phyloP scores from a whole-genome alignment of 2,888 invertebrate species.

The Agriotes lineatus region DNA sequence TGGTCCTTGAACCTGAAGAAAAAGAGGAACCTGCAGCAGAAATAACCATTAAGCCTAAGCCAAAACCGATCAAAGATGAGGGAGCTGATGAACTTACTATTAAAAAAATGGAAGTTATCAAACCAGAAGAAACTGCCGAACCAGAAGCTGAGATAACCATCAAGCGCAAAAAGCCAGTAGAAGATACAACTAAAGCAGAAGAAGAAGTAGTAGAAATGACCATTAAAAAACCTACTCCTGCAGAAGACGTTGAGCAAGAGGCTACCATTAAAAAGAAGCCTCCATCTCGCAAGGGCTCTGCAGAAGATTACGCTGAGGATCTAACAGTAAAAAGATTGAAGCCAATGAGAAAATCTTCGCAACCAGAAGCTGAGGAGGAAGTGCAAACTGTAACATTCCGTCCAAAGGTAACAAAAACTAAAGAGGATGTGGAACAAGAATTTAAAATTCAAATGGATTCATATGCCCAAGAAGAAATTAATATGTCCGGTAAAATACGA shows the following conservation, averaged over 20 bases:
- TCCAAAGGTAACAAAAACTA: slow-evolving; percentile 80
- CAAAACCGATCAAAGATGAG: slow-evolving; percentile 59
- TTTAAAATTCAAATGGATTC: slow-evolving; percentile 88
- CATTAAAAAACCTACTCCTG: slow-evolving; percentile 60
- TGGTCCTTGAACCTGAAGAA: slow-evolving; percentile 48
- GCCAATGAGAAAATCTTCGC: slow-evolving; percentile 73
- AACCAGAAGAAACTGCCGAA: slow-evolving; percentile 50
- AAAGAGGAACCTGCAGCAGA: slow-evolving; percentile 53
- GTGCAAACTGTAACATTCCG: slow-evolving; percentile 85
- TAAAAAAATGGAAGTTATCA: slow-evolving; percentile 58
- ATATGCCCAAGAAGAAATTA: slow-evolving; percentile 89
- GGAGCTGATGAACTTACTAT: slow-evolving; percentile 66
- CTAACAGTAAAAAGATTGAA: slow-evolving; percentile 82
- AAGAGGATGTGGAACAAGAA: slow-evolving; percentile 91
- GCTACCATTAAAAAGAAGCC: slow-evolving; percentile 69
- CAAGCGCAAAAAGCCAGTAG: slow-evolving; percentile 26
- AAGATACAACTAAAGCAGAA: slow-evolving; percentile 66
- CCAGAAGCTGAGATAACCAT: slow-evolving; percentile 36
- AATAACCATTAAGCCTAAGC: slow-evolving; percentile 50
- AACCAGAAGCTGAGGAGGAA: slow-evolving; percentile 78
- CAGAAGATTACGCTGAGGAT: slow-evolving; percentile 75
- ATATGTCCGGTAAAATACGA: slow-evolving; percentile 86
- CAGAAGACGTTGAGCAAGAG: slow-evolving; percentile 64
- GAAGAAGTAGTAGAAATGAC: slow-evolving; percentile 74
- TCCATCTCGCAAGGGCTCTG: slow-evolving; percentile 66